These are phyloP conservation scores for Chrysocyon brachyurus DNA, from an alignment of 2,797 vertebrate species.

Conservation along the genomic window DNA sequence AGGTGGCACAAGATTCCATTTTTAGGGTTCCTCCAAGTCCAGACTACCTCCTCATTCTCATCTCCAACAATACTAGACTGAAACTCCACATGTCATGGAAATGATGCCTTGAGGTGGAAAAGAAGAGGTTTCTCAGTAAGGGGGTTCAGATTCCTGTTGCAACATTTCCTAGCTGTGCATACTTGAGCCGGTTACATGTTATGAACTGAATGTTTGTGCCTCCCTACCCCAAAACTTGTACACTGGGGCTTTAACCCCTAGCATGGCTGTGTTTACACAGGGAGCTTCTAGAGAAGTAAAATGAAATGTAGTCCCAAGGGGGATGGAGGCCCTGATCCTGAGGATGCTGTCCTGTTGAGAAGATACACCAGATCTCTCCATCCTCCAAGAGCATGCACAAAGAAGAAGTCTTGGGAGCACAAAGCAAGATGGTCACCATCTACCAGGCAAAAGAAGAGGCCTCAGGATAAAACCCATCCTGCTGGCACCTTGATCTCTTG, in stretches of 20 bases:
- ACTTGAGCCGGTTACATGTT: neutral
- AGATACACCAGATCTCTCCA: neutral
- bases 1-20: neutral
- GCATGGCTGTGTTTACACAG: neutral
- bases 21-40: neutral
- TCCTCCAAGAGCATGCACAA: neutral
- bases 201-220: neutral
- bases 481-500: neutral
- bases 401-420: neutral
- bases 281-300: neutral
- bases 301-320: neutral
- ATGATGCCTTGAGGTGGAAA: neutral
- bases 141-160: neutral
- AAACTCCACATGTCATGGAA: neutral
- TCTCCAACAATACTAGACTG: neutral
- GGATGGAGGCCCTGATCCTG: neutral
- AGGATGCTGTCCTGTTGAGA: neutral
- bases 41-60: neutral
- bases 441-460: neutral
- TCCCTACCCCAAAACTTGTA: neutral
- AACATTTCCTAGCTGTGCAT: neutral
- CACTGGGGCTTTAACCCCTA: neutral
- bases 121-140: neutral
- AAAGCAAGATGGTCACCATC: neutral
- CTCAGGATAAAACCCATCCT: neutral